phyloP scores from a whole-genome alignment of 2,888 invertebrate species.

The Boloria euphrosyne region DNA sequence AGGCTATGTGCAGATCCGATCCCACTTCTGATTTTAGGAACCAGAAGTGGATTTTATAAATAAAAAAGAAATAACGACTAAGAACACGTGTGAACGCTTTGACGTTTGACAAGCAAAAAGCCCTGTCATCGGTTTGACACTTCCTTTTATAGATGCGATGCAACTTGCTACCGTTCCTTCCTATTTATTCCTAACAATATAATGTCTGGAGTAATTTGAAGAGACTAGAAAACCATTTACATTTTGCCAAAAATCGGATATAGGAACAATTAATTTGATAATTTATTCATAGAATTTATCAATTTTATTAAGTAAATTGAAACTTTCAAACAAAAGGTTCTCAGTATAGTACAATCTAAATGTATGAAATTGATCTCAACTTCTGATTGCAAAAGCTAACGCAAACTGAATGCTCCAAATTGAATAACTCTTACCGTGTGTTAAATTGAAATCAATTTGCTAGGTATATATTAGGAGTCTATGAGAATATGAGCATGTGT shows the following conservation, averaged over 20 bases:
- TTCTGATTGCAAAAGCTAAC: constrained; percentile 4
- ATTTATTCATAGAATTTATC: background rate
- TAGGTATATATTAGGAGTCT: background rate
- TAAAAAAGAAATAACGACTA: no score
- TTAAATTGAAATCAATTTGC: constrained; percentile 5
- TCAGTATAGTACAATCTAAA: constrained; percentile 5
- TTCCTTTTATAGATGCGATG: no score
- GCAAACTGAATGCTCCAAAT: background rate
- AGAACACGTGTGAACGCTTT: no score
- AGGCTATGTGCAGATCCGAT: no score
- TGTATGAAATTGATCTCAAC: constrained; percentile 6
- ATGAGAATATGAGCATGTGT: background rate
- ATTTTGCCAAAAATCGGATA: no score
- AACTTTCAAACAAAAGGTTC: background rate
- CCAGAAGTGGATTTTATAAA: no score
- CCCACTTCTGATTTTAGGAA: no score
- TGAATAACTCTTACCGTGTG: background rate
- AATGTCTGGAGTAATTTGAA: background rate
- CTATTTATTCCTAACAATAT: no score
- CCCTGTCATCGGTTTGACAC: no score
- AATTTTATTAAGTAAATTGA: background rate
- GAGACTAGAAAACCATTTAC: background rate
- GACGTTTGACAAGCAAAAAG: no score
- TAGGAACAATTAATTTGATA: no score
- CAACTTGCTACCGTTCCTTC: no score